These are phyloP conservation scores for Erythrolamprus reginae DNA, from an alignment of 2,113 vertebrate genomes.

Conservation along the genomic window DNA sequence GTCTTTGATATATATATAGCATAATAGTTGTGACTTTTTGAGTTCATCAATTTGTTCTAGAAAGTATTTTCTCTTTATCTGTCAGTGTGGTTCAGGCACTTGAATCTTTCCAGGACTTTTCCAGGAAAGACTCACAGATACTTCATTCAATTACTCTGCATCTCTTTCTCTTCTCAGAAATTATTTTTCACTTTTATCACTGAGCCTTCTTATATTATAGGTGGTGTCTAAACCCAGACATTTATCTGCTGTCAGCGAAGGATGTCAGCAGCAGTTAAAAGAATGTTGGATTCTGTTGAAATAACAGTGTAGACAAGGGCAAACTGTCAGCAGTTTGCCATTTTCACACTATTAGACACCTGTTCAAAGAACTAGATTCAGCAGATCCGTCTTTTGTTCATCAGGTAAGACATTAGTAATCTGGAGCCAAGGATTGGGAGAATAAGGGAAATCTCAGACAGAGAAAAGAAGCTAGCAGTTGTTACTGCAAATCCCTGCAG, in stretches of 20 bases:
- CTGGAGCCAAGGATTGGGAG: slow-evolving; percentile 5
- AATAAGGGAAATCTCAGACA: slow-evolving; percentile 21
- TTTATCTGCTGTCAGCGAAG: slow-evolving; percentile 8
- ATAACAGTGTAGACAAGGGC: slow-evolving; percentile 16
- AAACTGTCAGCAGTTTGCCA: slow-evolving; percentile 21
- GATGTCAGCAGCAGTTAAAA: slow-evolving; percentile 23
- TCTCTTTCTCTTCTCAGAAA: not conserved
- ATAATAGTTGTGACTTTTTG: not conserved
- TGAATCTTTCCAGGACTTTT: not conserved
- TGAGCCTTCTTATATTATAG: not conserved
- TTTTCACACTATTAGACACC: slow-evolving; percentile 26
- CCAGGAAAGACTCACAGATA: not conserved
- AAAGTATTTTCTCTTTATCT: not conserved
- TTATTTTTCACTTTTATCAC: slow-evolving; percentile 11
- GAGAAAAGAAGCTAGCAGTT: slow-evolving; percentile 7
- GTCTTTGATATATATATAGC: not conserved
- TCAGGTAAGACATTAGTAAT: slow-evolving; percentile 26
- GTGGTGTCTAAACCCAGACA: not conserved
- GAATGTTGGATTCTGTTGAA: not conserved
- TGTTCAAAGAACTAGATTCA: slow-evolving; percentile 19
- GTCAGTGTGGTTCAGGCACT: not conserved
- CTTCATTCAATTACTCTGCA: not conserved
- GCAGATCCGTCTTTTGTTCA: not conserved
- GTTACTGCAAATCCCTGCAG: not conserved
- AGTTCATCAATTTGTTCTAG: not conserved